These are phyloP conservation scores for Rhingia rostrata DNA, from an alignment of 2,888 invertebrate genomes.

Conservation along the genomic window DNA sequence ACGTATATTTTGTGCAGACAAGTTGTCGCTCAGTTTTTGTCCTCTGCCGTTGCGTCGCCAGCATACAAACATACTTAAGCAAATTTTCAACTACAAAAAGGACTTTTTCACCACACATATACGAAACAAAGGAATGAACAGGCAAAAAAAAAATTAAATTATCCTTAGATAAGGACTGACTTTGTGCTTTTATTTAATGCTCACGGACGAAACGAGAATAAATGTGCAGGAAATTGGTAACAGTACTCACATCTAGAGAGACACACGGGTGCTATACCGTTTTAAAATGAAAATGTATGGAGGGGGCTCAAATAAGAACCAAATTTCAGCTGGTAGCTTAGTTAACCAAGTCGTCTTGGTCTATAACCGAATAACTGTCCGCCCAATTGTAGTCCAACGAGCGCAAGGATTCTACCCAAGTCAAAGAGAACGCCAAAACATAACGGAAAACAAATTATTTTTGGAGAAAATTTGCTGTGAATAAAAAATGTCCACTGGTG, in stretches of 20 bases:
- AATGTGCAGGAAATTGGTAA: constrained; percentile 64
- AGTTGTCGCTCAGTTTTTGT: constrained; percentile 56
- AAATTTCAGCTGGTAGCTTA: constrained; percentile 57
- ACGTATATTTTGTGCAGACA: constrained; percentile 47
- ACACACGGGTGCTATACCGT: neutral
- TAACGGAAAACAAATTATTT: constrained; percentile 63
- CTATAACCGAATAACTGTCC: constrained; percentile 46
- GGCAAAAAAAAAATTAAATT: constrained; percentile 19
- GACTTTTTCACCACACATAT: neutral
- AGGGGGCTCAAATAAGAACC: constrained; percentile 34
- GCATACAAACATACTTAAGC: constrained; percentile 29
- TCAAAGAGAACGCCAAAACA: constrained; percentile 21
- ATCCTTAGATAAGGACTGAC: constrained; percentile 44
- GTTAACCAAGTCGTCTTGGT: constrained; percentile 60
- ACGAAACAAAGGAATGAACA: constrained; percentile 9
- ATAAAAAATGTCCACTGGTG: constrained; percentile 69
- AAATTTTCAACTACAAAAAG: constrained; percentile 55
- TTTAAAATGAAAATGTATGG: constrained; percentile 14
- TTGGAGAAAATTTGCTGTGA: constrained; percentile 65
- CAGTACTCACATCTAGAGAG: constrained; percentile 40
- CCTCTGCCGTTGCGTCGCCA: constrained; percentile 1
- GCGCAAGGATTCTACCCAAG: constrained; percentile 21
- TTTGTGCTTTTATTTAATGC: constrained; percentile 53
- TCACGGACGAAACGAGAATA: constrained; percentile 28
- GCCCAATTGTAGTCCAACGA: constrained; percentile 46